Conservation (phyloP, 2,797 vertebrate species). For the Chanos chanos region DNA sequence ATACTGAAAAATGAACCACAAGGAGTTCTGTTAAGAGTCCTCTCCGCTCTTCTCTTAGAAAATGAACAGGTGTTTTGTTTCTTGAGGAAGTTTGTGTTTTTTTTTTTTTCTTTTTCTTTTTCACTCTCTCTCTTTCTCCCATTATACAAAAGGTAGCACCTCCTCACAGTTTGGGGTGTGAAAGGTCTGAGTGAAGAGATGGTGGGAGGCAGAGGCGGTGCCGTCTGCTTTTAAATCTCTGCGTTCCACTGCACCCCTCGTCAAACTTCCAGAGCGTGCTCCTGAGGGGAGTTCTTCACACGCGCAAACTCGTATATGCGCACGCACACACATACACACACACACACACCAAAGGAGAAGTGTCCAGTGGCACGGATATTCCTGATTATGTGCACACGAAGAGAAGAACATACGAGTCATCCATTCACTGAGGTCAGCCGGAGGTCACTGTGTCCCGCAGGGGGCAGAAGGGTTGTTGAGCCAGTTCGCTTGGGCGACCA, state of each 20-base stretch:
- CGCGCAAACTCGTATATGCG: not conserved
- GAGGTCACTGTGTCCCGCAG: not conserved
- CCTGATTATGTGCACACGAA: conserved; percentile 22
- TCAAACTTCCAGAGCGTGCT: not conserved
- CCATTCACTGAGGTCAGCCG: conserved; percentile 45
- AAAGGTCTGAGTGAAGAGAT: no score
- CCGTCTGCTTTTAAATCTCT: no score
- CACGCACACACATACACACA: not conserved
- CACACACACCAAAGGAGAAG: not conserved
- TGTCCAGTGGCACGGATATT: conserved; percentile 9
- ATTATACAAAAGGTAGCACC: no score
- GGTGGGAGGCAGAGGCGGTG: no score
- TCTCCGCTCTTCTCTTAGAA: conserved; percentile 45
- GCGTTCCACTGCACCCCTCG: no score
- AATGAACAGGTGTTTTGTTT: conserved; percentile 66
- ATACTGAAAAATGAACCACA: conserved; percentile 92
- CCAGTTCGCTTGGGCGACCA: conserved; percentile 69
- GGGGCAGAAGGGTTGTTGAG: conserved; percentile 59
- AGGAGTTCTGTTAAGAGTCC: conserved; percentile 42
- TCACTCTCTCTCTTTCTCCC: no score
- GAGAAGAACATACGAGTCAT: not conserved
- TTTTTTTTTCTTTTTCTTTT: no score
- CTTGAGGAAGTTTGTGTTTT: no score
- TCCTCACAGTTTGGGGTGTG: no score
- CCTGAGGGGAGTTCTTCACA: not conserved